Evolutionary conservation across 2,888 invertebrate genomes (phyloP), one percentile per base, ranked within the genome.

Genomic region (Drosophila eohydei): DNA sequence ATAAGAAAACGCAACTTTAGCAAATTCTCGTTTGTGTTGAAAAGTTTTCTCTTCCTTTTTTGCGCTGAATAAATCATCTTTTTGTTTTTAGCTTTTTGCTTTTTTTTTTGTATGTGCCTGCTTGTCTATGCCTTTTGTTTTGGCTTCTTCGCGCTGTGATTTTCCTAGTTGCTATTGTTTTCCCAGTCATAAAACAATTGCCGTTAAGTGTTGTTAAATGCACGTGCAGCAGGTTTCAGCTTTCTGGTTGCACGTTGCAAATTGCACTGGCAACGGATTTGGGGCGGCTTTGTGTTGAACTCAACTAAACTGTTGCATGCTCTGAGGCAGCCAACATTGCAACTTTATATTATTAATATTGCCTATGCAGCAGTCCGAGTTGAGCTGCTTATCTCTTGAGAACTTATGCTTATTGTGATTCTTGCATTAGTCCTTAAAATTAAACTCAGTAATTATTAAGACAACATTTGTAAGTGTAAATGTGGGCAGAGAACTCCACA

Each of bases 1-100:
- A 34, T 71, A 67, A 73, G 71, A 77, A 86, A 89, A 88, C 74
- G 88, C 86, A 88, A 89, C 88, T 87, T 83, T 87, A 64, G 88
- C 89, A 84, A 80, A 89, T 77, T 80, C 87, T 85, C 68, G 63
- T 72, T 78, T 78, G 71, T 70, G 72, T 68, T 64, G 65, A 72
- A 73, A 79, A 81, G 59, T 79, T 80, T 65, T 52, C 48, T 34
- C 30, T 54, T 43, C 41, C 36, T 66, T 68, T 59, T 62, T 84
- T 65, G 57, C 72, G 63, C 74, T 88, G 88, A 86, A 84, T 84
- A 84, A 84, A 84, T 88, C 88, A 84, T 84, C 64, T 61, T 84
- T 60, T 64, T 36, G 28, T 34, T 4, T 52, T 38, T 34, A 7
- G 4, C 28, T 57, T 43, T 50, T 48, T 65, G n/a, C n/a, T 71